These are phyloP conservation scores for Galeruca laticollis DNA, from an alignment of 2,888 invertebrate species.

Conservation along the genomic window DNA sequence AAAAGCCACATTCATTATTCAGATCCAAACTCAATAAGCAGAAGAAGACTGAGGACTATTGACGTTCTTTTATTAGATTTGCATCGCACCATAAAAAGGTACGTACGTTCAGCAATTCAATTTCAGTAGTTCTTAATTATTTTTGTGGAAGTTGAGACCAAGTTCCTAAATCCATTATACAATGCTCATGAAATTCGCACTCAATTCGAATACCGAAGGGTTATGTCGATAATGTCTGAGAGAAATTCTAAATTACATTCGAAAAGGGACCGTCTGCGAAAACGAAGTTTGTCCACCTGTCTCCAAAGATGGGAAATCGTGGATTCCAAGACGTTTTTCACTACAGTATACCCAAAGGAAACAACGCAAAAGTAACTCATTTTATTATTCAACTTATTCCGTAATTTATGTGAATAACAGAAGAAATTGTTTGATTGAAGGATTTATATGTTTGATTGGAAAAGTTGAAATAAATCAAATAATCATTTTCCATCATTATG, in stretches of 20 bases:
- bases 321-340: constrained; percentile 25
- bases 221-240: constrained; percentile 31
- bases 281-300: constrained; percentile 28
- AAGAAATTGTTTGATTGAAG: too few relatives aligned
- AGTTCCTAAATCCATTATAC: constrained; percentile 32
- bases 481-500: too few relatives aligned
- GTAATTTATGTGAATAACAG: too few relatives aligned
- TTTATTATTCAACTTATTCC: constrained; percentile 26
- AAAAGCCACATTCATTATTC: constrained; percentile 25
- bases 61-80: constrained; percentile 30
- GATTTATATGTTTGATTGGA: too few relatives aligned
- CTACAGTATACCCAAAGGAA: constrained; percentile 21
- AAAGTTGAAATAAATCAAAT: too few relatives aligned
- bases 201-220: constrained; percentile 33
- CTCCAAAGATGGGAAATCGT: constrained; percentile 18
- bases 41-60: constrained; percentile 21
- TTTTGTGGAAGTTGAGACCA: constrained; percentile 33
- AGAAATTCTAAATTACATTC: constrained; percentile 30
- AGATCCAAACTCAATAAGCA: constrained; percentile 31
- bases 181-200: constrained; percentile 27
- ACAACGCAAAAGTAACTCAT: constrained; percentile 24
- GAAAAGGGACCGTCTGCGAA: constrained; percentile 5
- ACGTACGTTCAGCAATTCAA: constrained; percentile 33
- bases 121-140: constrained; percentile 34
- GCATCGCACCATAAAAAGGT: constrained; percentile 23